Percentiles rank a stretch among this genome's conserved stretches.
Evolutionary conservation across 2,888 invertebrate species (phyloP).

Genomic region (Hirtodrosophila trivittata): DNA sequence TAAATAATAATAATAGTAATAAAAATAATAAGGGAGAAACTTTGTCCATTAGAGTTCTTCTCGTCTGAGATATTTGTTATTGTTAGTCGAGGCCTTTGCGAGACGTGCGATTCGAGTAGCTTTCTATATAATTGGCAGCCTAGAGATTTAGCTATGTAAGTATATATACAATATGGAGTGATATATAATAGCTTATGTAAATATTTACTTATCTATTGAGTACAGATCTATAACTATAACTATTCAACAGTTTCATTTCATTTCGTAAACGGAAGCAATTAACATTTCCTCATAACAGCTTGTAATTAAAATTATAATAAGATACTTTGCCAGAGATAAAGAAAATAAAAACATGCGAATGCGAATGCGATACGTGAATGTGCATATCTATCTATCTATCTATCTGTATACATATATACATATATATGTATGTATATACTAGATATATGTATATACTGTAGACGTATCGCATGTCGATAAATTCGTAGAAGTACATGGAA

Average conservation of each 20-base stretch:
- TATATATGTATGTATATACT: too few relatives aligned
- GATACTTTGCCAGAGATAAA: slow-evolving; percentile 71
- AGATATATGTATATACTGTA: slow-evolving; percentile 4
- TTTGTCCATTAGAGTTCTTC: too few relatives aligned
- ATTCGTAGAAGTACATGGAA: slow-evolving; percentile 48
- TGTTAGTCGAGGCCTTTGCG: too few relatives aligned
- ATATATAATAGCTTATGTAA: not conserved
- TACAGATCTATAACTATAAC: slow-evolving; percentile 27
- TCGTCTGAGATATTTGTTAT: too few relatives aligned
- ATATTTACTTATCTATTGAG: slow-evolving; percentile 15
- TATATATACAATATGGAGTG: not conserved
- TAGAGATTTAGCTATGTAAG: too few relatives aligned
- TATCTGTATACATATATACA: not conserved
- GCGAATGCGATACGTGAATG: slow-evolving; percentile 54
- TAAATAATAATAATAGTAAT: too few relatives aligned
- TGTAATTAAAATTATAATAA: slow-evolving; percentile 80
- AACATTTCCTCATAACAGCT: slow-evolving; percentile 72
- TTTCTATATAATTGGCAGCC: too few relatives aligned
- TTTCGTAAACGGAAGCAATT: slow-evolving; percentile 78
- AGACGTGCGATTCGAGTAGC: too few relatives aligned
- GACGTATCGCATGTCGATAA: slow-evolving; percentile 55
- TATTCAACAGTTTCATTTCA: slow-evolving; percentile 34
- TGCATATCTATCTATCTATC: slow-evolving; percentile 11
- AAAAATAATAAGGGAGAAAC: too few relatives aligned
- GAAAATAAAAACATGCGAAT: slow-evolving; percentile 65